phyloP scores from a whole-genome alignment of 2,113 vertebrate genomes.

The Coryphaenoides rupestris region DNA sequence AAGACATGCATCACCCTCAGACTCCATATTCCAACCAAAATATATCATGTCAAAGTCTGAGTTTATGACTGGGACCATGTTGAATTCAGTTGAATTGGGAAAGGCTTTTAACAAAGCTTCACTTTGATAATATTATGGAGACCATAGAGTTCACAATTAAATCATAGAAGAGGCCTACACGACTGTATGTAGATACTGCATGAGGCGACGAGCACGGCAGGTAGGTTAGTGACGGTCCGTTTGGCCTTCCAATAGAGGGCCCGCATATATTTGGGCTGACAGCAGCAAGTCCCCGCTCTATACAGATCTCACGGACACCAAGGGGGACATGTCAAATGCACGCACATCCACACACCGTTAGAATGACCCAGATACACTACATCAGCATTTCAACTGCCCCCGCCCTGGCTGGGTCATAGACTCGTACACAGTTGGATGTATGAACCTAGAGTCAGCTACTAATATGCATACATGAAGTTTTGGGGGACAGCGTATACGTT shows the following conservation, averaged over 20 bases:
- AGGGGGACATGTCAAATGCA: conserved; percentile 19
- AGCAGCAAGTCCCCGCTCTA: neutral
- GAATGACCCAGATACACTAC: conserved; percentile 41
- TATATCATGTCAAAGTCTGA: no score
- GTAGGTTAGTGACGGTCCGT: neutral
- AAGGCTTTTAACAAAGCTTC: neutral
- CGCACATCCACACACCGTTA: conserved; percentile 30
- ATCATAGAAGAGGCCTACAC: neutral
- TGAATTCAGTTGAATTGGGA: neutral
- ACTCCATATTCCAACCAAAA: no score
- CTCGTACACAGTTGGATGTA: neutral
- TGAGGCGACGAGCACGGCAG: neutral
- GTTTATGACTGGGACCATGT: neutral
- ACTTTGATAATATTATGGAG: conserved; percentile 1
- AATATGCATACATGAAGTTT: no score
- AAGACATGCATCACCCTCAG: no score
- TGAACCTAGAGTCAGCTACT: no score
- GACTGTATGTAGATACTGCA: neutral
- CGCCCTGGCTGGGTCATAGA: conserved; percentile 23
- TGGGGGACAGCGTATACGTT: no score
- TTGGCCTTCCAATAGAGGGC: neutral
- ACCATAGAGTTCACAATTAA: neutral
- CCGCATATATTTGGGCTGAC: neutral
- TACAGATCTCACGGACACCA: conserved; percentile 28
- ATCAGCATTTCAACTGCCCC: conserved; percentile 23